These are phyloP conservation scores for Drosophila tani DNA, from an alignment of 1,140 invertebrate genomes.

Conservation along the genomic window DNA sequence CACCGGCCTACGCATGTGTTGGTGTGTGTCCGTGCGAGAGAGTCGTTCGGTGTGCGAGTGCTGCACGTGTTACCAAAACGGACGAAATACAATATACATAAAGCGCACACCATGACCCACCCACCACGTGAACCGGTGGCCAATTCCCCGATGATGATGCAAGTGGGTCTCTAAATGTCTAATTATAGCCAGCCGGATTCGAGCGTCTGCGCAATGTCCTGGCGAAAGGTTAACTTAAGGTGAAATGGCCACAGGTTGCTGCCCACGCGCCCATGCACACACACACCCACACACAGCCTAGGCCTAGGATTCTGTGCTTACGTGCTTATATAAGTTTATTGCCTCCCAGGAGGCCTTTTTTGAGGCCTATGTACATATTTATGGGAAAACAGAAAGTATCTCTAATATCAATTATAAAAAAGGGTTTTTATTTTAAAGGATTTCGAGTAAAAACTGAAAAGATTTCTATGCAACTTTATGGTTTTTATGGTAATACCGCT, in stretches of 20 bases:
- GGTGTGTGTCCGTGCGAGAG: conserved; percentile 9
- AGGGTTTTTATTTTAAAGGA: too few relatives aligned
- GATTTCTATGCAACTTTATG: too few relatives aligned
- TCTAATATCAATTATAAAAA: too few relatives aligned
- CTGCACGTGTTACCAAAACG: conserved; percentile 36
- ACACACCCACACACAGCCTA: background rate
- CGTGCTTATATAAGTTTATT: conserved; percentile 12
- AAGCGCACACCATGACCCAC: conserved; percentile 26
- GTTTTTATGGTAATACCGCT: too few relatives aligned
- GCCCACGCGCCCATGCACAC: conserved; percentile 14
- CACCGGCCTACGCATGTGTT: conserved; percentile 41
- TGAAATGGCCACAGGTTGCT: conserved; percentile 49
- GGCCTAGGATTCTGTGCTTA: background rate
- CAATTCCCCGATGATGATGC: conserved; percentile 39
- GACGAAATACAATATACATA: conserved; percentile 9
- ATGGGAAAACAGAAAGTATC: too few relatives aligned
- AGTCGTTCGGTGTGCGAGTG: background rate
- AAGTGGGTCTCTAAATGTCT: conserved; percentile 32
- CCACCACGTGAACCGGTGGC: conserved; percentile 26
- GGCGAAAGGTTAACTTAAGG: conserved; percentile 43
- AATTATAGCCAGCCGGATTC: conserved; percentile 25
- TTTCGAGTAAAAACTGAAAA: too few relatives aligned
- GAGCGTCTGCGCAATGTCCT: conserved; percentile 30
- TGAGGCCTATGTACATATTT: too few relatives aligned
- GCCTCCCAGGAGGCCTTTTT: background rate